Evolutionary conservation across 2,797 vertebrate species (phyloP).

Genomic region (Octomys mimax): DNA sequence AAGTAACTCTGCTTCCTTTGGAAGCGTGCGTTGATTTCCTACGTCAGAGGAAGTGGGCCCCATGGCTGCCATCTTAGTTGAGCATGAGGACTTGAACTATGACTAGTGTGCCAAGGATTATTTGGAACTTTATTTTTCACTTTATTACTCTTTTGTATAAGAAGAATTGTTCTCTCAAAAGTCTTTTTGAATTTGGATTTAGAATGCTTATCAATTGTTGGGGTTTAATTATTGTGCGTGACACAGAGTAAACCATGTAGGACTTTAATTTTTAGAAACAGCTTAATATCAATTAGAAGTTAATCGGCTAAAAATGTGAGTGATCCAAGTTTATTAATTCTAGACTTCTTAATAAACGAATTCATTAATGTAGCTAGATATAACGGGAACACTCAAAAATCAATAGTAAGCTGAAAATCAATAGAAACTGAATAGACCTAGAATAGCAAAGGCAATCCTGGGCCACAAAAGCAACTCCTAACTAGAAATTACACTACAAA

Average conservation of each 20-base stretch:
- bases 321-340: not conserved
- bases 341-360: too few relatives aligned
- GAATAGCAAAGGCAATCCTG: too few relatives aligned
- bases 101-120: not conserved
- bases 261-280: not conserved
- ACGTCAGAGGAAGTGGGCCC: not conserved
- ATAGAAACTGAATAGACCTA: too few relatives aligned
- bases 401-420: too few relatives aligned
- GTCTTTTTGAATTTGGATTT: not conserved
- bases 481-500: too few relatives aligned
- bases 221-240: not conserved
- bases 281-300: not conserved
- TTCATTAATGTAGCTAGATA: too few relatives aligned
- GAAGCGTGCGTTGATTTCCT: not conserved
- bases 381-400: too few relatives aligned
- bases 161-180: constrained; percentile 1
- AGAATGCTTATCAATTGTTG: not conserved
- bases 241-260: not conserved
- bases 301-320: not conserved
- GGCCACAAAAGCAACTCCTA: too few relatives aligned
- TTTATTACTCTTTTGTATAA: not conserved
- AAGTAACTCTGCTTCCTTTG: not conserved
- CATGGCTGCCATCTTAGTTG: not conserved
- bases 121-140: constrained; percentile 24
- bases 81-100: not conserved